Evolutionary conservation across 2,113 vertebrate genomes (phyloP), one percentile per base, ranked within the genome.

Genomic region (Amblyornis subalaris): DNA sequence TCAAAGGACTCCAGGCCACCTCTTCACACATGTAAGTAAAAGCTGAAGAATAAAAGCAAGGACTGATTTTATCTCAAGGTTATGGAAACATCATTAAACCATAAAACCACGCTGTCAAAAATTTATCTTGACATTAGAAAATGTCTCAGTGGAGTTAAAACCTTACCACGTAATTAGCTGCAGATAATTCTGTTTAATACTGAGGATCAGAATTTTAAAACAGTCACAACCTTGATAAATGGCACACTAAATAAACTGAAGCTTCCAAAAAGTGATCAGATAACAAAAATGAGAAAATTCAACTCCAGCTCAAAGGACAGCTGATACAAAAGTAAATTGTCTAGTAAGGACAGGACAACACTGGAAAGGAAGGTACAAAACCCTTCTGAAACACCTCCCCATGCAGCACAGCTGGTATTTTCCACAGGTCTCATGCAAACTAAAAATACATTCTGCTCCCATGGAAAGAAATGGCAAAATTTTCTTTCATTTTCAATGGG

Each of bases 41-140:
- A 90, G 89, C 74, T 79, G 58, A 94, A 89, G 81, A 92, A 94
- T 28, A 86, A 93, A 94, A 79, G 62, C 87, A 94, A 94, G 89
- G 93, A 96, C 87, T 94, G 89, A 95, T 95, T 93, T 89, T 94
- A 96, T 94, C 95, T 96, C 94, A 96, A 95, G 95, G 93, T 96
- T 95, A 96, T 88, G 71, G 93, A 89, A 95, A 95, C 81, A 94
- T 75, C 78, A 95, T 82, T 96, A 95, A 93, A 96, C 66, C 66
- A 88, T 66, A 94, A 96, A 95, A 89, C 61, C 48, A 83, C 0
- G 3, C 70, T 94, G 94, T 96, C 87, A 93, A 94, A 94, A 93
- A 91, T 82, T 91, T 95, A 91, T 96, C 95, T 95, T 95, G 89
- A 94, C 94, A 76, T 94, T 94, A 89, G 82, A 93, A 96, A 92